These are phyloP conservation scores for Parasteatoda tepidariorum DNA, from an alignment of 1,140 invertebrate genomes.

Conservation along the genomic window DNA sequence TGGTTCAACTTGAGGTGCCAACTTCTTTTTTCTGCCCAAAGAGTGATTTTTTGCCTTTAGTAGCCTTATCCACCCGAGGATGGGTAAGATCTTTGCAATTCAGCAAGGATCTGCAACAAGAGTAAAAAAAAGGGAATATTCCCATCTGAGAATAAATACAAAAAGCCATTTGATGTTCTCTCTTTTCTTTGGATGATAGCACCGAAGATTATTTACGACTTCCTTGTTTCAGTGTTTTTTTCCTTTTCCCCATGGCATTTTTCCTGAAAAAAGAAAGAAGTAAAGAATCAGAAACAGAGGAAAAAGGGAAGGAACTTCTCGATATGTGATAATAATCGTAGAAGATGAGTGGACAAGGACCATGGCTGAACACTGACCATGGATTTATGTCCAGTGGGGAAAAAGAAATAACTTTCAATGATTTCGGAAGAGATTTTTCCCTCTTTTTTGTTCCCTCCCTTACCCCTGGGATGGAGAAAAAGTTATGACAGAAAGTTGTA, in stretches of 20 bases:
- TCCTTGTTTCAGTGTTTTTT: not conserved
- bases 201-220: not conserved
- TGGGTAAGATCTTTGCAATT: too few species aligned
- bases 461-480: not conserved
- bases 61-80: too few species aligned
- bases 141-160: not conserved
- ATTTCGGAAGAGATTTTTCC: not conserved
- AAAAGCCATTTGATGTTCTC: not conserved
- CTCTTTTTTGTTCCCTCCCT: not conserved
- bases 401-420: not conserved
- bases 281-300: not conserved
- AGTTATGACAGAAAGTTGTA: not conserved
- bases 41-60: too few species aligned
- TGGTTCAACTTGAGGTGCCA: too few species aligned
- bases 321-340: not conserved
- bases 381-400: not conserved
- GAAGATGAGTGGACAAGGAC: not conserved
- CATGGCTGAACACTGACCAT: not conserved
- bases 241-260: not conserved
- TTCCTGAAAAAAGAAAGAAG: not conserved
- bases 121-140: too few species aligned
- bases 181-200: not conserved
- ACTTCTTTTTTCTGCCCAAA: too few species aligned
- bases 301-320: not conserved
- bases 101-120: too few species aligned